Evolutionary conservation across 1,140 invertebrate species (phyloP).

Genomic region (Euura saliciscinereae): DNA sequence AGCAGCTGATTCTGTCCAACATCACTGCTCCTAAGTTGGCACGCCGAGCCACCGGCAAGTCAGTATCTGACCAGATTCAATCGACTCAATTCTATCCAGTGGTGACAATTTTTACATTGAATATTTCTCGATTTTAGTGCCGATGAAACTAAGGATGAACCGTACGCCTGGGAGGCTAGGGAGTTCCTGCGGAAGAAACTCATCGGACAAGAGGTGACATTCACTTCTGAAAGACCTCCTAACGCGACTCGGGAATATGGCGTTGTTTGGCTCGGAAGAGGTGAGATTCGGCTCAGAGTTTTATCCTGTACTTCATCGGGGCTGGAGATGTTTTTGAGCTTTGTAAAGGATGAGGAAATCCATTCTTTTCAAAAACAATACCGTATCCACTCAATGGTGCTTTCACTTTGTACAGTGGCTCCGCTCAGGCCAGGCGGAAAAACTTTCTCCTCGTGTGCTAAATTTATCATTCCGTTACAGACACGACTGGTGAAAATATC

Average conservation of each 20-base stretch:
- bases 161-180: conserved; percentile 95
- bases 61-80: conserved; percentile 37
- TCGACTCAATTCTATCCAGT: no score
- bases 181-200: conserved; percentile 93
- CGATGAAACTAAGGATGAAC: conserved; percentile 85
- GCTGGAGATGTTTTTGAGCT: no score
- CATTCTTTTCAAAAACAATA: not conserved
- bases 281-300: conserved; percentile 47
- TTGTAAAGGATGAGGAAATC: no score
- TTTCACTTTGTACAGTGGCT: no score
- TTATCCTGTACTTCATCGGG: no score
- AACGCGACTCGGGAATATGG: conserved; percentile 88
- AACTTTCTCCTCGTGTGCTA: no score
- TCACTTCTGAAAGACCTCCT: conserved; percentile 74
- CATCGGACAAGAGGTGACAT: conserved; percentile 87
- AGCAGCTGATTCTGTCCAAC: conserved; percentile 87
- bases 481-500: conserved; percentile 82
- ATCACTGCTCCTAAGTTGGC: conserved; percentile 92
- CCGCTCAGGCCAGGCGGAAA: no score
- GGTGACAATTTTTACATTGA: conserved; percentile 22
- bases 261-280: conserved; percentile 83
- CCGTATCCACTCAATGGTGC: no score
- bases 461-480: conserved; percentile 50
- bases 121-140: conserved; percentile 36
- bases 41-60: conserved; percentile 72